These are phyloP conservation scores for Bucorvus abyssinicus DNA, from an alignment of 2,797 vertebrate genomes.

Conservation along the genomic window DNA sequence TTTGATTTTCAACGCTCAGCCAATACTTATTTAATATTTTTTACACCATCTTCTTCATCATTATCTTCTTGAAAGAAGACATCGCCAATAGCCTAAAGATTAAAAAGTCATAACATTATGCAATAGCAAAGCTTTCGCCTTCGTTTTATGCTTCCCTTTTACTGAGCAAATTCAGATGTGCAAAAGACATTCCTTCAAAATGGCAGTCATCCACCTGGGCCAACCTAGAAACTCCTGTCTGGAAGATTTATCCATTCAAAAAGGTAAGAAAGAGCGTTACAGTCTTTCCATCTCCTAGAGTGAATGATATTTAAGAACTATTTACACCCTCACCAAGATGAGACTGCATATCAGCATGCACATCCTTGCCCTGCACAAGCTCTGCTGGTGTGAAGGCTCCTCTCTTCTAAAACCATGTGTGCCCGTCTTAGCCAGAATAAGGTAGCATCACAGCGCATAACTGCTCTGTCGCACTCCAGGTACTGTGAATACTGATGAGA, in stretches of 20 bases:
- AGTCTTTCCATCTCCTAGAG: neutral
- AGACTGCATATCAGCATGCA: neutral
- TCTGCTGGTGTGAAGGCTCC: neutral
- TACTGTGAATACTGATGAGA: constrained; percentile 49
- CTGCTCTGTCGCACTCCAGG: constrained; percentile 15
- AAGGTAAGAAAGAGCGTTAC: neutral
- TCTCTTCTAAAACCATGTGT: neutral
- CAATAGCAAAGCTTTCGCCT: neutral
- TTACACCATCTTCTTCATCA: neutral
- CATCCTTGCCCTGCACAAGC: neutral
- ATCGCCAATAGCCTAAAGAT: neutral
- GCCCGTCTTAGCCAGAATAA: neutral
- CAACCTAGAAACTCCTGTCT: neutral
- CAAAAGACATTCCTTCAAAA: neutral
- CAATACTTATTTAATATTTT: neutral
- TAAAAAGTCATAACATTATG: neutral
- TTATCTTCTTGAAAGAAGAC: neutral
- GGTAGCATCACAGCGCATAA: neutral
- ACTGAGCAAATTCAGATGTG: neutral
- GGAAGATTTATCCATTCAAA: neutral
- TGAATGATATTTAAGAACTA: neutral
- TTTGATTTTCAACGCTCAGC: neutral
- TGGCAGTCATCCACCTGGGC: neutral
- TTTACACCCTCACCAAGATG: neutral
- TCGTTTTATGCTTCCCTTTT: neutral